Percentiles rank a stretch among this genome's conserved stretches.
These are phyloP conservation scores for Flexamia atlantica DNA, from an alignment of 2,888 invertebrate species.

Conservation along the genomic window DNA sequence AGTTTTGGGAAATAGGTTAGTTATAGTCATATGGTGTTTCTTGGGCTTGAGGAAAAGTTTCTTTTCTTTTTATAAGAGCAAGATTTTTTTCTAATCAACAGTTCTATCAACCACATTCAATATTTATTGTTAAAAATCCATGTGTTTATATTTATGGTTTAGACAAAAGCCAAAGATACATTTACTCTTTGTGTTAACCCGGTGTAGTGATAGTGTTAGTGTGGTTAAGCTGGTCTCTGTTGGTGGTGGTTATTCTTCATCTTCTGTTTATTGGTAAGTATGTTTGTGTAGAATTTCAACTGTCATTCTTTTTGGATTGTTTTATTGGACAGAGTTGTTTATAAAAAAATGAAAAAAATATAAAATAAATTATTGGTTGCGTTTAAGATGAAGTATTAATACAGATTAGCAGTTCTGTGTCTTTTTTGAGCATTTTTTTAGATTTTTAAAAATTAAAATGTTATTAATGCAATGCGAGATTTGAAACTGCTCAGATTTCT, in stretches of 20 bases:
- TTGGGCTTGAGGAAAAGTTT: background rate
- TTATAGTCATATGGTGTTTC: background rate
- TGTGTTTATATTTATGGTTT: background rate
- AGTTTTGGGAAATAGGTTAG: background rate
- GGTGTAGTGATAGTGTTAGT: conserved; percentile 23
- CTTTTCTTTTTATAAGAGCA: background rate
- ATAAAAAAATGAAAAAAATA: too few species aligned
- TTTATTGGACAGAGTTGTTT: too few species aligned
- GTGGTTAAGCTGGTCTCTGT: background rate
- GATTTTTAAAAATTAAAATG: too few species aligned
- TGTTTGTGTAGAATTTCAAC: background rate
- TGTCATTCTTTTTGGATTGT: background rate
- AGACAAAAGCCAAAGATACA: background rate
- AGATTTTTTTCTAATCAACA: background rate
- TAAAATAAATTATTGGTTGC: too few species aligned
- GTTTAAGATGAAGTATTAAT: too few species aligned
- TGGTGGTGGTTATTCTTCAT: conserved; percentile 38
- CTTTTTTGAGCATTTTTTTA: too few species aligned
- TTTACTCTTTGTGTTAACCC: conserved; percentile 1
- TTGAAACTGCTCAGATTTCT: too few species aligned
- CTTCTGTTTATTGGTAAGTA: conserved; percentile 42
- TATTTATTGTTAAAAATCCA: too few species aligned
- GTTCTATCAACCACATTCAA: too few species aligned
- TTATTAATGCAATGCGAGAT: too few species aligned
- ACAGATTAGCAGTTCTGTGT: too few species aligned